phyloP scores from a whole-genome alignment of 1,140 invertebrate genomes.

The Cyclargus thomasi region DNA sequence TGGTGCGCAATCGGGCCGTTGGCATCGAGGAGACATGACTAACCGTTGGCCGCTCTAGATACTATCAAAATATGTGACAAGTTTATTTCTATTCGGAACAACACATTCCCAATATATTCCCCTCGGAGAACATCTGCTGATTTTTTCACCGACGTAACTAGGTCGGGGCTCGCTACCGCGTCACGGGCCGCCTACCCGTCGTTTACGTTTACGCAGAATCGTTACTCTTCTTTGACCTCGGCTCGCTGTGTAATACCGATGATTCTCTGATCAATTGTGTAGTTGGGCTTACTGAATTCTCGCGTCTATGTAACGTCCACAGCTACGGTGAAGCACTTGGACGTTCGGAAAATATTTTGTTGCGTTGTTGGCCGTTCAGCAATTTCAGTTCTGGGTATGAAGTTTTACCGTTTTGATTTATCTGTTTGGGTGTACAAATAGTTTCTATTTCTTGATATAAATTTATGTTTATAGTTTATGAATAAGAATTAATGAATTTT shows the following conservation, averaged over 20 bases:
- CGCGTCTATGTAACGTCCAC: background rate
- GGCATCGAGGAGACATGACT: slow-evolving; percentile 69
- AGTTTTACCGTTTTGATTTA: background rate
- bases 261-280: slow-evolving; percentile 17
- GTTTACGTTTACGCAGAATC: slow-evolving; percentile 66
- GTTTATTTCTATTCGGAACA: slow-evolving; percentile 74
- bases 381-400: background rate
- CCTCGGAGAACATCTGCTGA: slow-evolving; percentile 65
- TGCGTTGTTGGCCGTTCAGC: no score
- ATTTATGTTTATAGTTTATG: no score
- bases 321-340: background rate
- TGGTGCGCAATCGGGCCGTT: slow-evolving; percentile 57
- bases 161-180: slow-evolving; percentile 68
- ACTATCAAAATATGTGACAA: slow-evolving; percentile 74
- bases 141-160: slow-evolving; percentile 72
- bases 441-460: no score
- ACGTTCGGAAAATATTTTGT: no score
- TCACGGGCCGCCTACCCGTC: slow-evolving; percentile 44
- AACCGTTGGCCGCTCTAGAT: slow-evolving; percentile 69
- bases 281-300: background rate
- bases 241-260: slow-evolving; percentile 23
- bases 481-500: no score
- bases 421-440: no score
- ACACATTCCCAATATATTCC: slow-evolving; percentile 68
- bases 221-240: slow-evolving; percentile 49